phyloP scores from a whole-genome alignment of 2,888 invertebrate species.

The Bibio marci region DNA sequence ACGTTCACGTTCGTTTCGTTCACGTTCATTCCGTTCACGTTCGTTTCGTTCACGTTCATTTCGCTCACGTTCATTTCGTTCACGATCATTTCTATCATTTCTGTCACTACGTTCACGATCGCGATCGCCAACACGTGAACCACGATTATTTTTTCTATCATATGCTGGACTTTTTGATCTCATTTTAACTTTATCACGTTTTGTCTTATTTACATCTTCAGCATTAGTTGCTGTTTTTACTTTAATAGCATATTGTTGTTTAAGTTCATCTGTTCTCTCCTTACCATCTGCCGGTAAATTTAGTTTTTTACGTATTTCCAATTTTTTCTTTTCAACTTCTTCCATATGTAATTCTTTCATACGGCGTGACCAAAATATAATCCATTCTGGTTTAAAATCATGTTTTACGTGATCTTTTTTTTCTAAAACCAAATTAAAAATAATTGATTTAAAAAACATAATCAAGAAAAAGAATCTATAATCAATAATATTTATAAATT shows the following conservation, averaged over 20 bases:
- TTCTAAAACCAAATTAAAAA: too few species aligned
- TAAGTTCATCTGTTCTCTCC: conserved; percentile 22
- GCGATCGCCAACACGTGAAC: conserved; percentile 5
- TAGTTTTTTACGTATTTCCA: conserved; percentile 46
- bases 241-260: conserved; percentile 25
- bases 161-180: conserved; percentile 4
- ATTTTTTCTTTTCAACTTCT: conserved; percentile 45
- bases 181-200: conserved; percentile 3
- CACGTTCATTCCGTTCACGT: not conserved
- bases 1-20: not conserved
- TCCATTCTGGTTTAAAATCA: conserved; percentile 83
- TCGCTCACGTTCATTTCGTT: conserved; percentile 1
- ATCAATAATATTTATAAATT: too few species aligned
- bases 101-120: conserved; percentile 7
- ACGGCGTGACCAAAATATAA: conserved; percentile 64
- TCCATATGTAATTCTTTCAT: conserved; percentile 62
- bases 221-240: conserved; percentile 3
- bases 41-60: conserved; percentile 8
- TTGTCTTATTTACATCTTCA: not conserved
- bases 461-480: too few species aligned
- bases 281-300: conserved; percentile 33
- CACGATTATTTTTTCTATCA: conserved; percentile 10
- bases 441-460: not conserved
- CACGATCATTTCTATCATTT: not conserved
- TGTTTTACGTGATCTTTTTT: conserved; percentile 53